Base-by-base conservation (phyloP, 2,797 vertebrate species). In the Lates japonicus region DNA sequence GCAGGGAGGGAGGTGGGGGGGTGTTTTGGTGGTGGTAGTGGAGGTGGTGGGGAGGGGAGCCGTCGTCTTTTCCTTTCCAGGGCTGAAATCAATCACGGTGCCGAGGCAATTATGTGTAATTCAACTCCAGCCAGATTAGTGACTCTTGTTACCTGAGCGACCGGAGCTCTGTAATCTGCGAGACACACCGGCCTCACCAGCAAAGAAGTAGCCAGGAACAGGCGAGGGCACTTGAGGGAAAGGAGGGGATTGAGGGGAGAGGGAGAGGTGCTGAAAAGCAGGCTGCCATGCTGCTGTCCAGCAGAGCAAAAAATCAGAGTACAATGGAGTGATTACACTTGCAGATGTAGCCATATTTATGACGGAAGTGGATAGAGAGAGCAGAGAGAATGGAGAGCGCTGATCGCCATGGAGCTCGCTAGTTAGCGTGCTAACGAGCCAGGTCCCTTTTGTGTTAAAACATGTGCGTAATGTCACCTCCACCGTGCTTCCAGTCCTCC, bases 21-120 rank as follows among this genome's bases (percentile, higher is more conserved):
- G 85, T 59, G 78, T 87, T 78, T 74, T 72, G 31, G 31, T 17
- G 12, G 22, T 6, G n/a, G n/a, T 25, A 35, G 17, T 29, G 66
- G 41, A 74, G 8, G 9, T 41, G 74, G 55, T 69, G 49, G 94
- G 94, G 93, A 59, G 71, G 64, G 35, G 51, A 10, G 74, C 48
- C 59, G 58, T 83, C 81, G 79, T 92, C 91, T 84, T 90, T 90
- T 92, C 87, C 92, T 90, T 97, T 98, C 96, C 95, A 96, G 96
- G 89, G 96, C 96, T 97, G 96, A 98, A 98, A 98, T 98, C 97
- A 97, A 98, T 99, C 98, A 97, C 95, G 91, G 96, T 95, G 95
- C 96, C 95, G 95, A 95, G 97, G 97, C 97, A 98, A 98, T 98
- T 98, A 98, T 96, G 95, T 96, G 97, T 98, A 98, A 99, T 98